These are phyloP conservation scores for Equus przewalskii DNA, from an alignment of 2,113 vertebrate species.

Conservation along the genomic window DNA sequence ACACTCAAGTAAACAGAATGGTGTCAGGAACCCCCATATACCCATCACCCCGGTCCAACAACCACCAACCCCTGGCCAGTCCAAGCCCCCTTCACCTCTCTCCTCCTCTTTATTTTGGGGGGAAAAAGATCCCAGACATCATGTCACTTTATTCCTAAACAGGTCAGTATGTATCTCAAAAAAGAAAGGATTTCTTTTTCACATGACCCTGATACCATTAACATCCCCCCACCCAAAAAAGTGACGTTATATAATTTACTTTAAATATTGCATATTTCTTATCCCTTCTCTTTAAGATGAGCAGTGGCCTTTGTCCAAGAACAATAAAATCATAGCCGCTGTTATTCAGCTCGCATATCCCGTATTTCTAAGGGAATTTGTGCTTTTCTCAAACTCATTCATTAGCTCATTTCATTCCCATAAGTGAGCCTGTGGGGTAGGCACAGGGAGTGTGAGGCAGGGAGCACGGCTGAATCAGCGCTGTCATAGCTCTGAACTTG, in stretches of 20 bases:
- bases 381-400: neutral
- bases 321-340: conserved; percentile 5
- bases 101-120: neutral
- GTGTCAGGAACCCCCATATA: rapidly evolving
- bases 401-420: neutral
- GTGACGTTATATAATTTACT: neutral
- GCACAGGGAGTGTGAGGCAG: rapidly evolving
- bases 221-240: neutral
- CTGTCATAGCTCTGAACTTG: neutral
- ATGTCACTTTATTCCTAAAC: neutral
- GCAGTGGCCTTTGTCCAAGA: conserved; percentile 12
- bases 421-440: neutral
- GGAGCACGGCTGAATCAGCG: neutral
- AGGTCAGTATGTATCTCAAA: neutral
- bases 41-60: no score
- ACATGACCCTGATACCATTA: neutral
- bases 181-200: neutral
- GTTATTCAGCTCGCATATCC: neutral
- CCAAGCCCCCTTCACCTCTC: no score
- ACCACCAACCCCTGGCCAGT: rapidly evolving
- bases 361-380: neutral
- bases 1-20: neutral
- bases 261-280: neutral
- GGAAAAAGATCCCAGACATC: neutral
- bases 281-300: conserved; percentile 31